Evolutionary conservation across 2,797 vertebrate species (phyloP).

Genomic region (Anguilla pacifica): DNA sequence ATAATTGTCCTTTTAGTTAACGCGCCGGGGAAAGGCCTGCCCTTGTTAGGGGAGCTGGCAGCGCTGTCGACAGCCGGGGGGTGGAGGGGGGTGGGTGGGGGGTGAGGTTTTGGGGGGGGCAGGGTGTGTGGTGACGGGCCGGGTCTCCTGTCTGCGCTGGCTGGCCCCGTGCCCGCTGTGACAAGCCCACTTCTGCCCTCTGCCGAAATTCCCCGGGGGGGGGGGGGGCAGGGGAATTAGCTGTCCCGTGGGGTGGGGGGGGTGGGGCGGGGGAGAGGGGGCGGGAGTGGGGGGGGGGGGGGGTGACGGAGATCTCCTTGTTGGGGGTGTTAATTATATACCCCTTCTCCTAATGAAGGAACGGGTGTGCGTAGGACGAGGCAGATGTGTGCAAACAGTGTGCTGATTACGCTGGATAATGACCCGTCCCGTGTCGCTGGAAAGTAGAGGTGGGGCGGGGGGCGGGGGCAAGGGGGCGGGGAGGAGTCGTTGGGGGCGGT

Average conservation of each 20-base stretch:
- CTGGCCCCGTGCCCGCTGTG: constrained; percentile 77
- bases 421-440: constrained; percentile 67
- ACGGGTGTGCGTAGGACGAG: constrained; percentile 80
- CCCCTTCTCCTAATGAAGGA: constrained; percentile 81
- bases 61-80: constrained; percentile 76
- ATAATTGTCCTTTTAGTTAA: constrained; percentile 89
- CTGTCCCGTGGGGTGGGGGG: constrained; percentile 69
- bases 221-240: constrained; percentile 75
- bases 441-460: constrained; percentile 40
- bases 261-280: constrained; percentile 57
- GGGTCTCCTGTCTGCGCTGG: constrained; percentile 59
- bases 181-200: constrained; percentile 81
- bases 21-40: constrained; percentile 71
- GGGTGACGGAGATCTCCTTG: constrained; percentile 55
- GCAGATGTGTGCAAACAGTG: constrained; percentile 83
- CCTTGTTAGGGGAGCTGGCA: constrained; percentile 78
- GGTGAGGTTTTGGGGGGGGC: too few relatives aligned
- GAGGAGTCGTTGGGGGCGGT: constrained; percentile 39
- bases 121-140: constrained; percentile 43
- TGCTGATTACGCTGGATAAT: constrained; percentile 79
- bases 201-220: constrained; percentile 70
- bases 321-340: constrained; percentile 80
- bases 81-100: constrained; percentile 29
- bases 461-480: constrained; percentile 34
- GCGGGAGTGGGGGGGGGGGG: not conserved